These are phyloP conservation scores for Tapirus indicus DNA, from an alignment of 2,797 vertebrate genomes.

Conservation along the genomic window DNA sequence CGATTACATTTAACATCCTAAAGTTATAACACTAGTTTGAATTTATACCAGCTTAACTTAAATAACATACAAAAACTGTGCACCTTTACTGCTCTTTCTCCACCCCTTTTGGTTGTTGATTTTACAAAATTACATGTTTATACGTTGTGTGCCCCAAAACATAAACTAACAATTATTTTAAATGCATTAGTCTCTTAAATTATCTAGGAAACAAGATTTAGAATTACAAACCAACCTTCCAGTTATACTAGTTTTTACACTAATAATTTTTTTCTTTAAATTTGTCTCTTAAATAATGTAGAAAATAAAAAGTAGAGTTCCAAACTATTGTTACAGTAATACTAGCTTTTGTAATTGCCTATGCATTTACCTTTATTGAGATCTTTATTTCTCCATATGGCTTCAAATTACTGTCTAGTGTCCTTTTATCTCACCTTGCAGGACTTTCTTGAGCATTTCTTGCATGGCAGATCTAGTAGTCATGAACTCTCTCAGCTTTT, in stretches of 20 bases:
- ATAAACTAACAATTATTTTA: background rate
- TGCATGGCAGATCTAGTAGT: too few relatives aligned
- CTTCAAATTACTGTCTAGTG: too few relatives aligned
- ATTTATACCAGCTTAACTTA: background rate
- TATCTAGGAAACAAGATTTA: background rate
- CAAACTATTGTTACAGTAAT: background rate
- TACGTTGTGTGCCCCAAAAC: background rate
- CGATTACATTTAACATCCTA: background rate
- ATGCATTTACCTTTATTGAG: background rate
- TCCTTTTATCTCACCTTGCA: too few relatives aligned
- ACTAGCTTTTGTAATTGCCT: background rate
- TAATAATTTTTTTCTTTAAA: background rate
- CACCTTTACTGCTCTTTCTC: background rate
- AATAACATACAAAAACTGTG: background rate
- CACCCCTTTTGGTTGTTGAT: background rate
- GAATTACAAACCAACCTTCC: background rate
- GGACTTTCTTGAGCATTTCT: too few relatives aligned
- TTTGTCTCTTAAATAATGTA: background rate
- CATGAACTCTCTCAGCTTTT: too few relatives aligned
- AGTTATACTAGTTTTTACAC: background rate
- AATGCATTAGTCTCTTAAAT: background rate
- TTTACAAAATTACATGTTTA: background rate
- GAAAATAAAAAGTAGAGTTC: background rate
- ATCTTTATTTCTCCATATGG: too few relatives aligned
- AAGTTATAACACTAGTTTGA: background rate